A percentile compares a stretch with the other conserved stretches of the same genome.
These are phyloP conservation scores for Chelmon rostratus DNA, from an alignment of 2,797 vertebrate species.

Conservation along the genomic window DNA sequence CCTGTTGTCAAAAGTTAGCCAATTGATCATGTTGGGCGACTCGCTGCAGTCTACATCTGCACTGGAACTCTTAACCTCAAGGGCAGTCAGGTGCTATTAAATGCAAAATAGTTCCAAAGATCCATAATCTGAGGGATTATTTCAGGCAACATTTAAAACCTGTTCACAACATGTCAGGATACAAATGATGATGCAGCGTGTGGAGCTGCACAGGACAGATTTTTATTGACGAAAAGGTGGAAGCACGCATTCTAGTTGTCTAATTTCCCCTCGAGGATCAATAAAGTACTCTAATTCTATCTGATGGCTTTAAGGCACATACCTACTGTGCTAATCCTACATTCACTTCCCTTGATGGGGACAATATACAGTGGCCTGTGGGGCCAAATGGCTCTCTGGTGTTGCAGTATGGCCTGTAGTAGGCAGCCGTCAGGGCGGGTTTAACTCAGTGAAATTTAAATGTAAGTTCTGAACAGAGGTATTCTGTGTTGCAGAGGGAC, in stretches of 20 bases:
- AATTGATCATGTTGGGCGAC: neutral
- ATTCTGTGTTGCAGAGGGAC: neutral
- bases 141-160: conserved; percentile 21
- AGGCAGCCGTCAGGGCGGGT: neutral
- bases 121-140: conserved; percentile 18
- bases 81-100: conserved; percentile 8
- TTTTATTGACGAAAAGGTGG: neutral
- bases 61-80: conserved; percentile 10
- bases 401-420: neutral
- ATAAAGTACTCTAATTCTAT: neutral
- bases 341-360: conserved; percentile 7
- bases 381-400: neutral
- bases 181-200: neutral
- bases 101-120: neutral
- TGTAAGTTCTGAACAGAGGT: neutral
- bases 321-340: neutral
- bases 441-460: neutral
- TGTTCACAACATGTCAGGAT: neutral
- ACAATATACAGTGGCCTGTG: neutral
- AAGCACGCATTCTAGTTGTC: conserved; percentile 4
- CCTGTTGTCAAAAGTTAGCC: neutral
- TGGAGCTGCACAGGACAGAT: neutral
- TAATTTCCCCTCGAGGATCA: too few relatives aligned
- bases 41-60: conserved; percentile 15
- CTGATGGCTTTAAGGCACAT: conserved; percentile 21